Percentiles rank a stretch among this genome's conserved stretches.
Conservation (phyloP, 2,797 vertebrate genomes). For the Semotilus atromaculatus region DNA sequence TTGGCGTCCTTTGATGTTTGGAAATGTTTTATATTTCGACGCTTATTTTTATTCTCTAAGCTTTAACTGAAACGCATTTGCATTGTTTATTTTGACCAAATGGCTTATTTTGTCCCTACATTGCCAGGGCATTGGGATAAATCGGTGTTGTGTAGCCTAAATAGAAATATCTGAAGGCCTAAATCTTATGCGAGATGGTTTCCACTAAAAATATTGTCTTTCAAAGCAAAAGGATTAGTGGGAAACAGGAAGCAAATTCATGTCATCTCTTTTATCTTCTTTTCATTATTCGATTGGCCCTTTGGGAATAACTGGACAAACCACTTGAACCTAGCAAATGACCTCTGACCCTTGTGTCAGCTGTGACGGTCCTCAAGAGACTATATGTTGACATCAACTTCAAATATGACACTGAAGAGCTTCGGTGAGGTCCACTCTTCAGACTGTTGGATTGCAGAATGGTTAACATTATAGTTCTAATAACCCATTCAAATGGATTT, state of each 20-base stretch:
- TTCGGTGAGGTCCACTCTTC: neutral
- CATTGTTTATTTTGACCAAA: neutral
- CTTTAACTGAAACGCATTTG: neutral
- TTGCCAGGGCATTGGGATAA: neutral
- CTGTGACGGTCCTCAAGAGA: conserved; percentile 55
- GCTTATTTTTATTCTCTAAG: neutral
- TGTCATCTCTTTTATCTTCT: conserved; percentile 50
- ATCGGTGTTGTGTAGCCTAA: neutral
- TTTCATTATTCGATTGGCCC: conserved; percentile 58
- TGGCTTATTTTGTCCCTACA: neutral
- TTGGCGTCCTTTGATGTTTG: neutral
- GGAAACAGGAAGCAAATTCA: neutral
- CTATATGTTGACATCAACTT: conserved; percentile 31
- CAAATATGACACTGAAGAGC: conserved; percentile 25
- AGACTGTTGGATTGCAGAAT: neutral
- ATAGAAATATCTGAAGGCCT: neutral
- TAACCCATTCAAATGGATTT: neutral
- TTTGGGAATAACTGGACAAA: conserved; percentile 65
- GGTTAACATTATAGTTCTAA: neutral
- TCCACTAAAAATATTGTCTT: neutral
- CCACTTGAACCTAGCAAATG: conserved; percentile 61
- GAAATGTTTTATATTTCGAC: neutral
- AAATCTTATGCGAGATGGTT: neutral
- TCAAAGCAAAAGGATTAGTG: neutral
- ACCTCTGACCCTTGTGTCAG: conserved; percentile 61